These are phyloP conservation scores for Erannis defoliaria DNA, from an alignment of 2,888 invertebrate species.

Conservation along the genomic window DNA sequence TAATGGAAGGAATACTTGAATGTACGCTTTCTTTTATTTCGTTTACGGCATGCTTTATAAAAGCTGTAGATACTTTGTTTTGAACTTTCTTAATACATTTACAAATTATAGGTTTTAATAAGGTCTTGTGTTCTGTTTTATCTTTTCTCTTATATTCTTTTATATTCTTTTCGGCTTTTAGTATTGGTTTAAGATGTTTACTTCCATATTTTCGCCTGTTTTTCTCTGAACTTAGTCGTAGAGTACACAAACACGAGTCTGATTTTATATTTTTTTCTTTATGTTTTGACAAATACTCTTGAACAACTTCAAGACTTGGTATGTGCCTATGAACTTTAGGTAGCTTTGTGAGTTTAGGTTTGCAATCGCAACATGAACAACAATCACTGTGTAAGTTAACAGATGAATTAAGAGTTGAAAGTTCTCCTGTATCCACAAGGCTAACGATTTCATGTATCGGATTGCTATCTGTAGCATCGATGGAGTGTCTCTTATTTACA, in stretches of 20 bases:
- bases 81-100: conserved; percentile 1
- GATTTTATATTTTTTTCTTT: conserved; percentile 47
- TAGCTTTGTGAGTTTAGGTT: conserved; percentile 44
- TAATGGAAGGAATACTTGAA: conserved; percentile 39
- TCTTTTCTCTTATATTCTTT: background rate
- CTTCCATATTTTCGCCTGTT: conserved; percentile 24
- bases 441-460: conserved; percentile 52
- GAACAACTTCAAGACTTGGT: conserved; percentile 39
- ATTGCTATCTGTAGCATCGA: conserved; percentile 41
- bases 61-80: background rate
- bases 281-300: conserved; percentile 39
- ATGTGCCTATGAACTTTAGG: conserved; percentile 41
- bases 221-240: conserved; percentile 44
- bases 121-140: conserved; percentile 11
- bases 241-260: conserved; percentile 58
- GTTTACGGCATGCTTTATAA: conserved; percentile 17
- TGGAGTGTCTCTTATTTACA: conserved; percentile 23
- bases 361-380: conserved; percentile 57
- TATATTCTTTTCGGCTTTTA: background rate
- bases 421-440: conserved; percentile 57
- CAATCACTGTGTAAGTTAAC: conserved; percentile 50
- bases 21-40: conserved; percentile 41
- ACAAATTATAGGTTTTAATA: background rate
- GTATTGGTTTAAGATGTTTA: conserved; percentile 27
- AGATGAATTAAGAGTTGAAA: conserved; percentile 46